A percentile compares a stretch with the other conserved stretches of the same genome.
phyloP scores from a whole-genome alignment of 2,888 invertebrate species.

The Quadroppia sp. region DNA sequence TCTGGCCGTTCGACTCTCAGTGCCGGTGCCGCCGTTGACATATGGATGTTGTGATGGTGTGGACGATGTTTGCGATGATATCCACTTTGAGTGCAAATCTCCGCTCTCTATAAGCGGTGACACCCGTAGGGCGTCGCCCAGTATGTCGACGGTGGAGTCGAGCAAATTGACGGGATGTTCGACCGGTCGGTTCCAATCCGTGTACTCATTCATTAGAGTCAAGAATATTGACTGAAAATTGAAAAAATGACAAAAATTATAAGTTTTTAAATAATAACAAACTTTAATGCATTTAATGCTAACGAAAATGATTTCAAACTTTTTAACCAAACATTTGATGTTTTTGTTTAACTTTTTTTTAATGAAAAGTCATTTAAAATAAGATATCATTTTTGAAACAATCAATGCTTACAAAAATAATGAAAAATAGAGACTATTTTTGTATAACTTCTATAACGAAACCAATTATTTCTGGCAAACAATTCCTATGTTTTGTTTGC shows the following conservation, averaged over 20 bases:
- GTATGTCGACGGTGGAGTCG: slow-evolving; percentile 75
- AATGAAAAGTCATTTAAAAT: no score
- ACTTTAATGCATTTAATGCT: no score
- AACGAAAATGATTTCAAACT: no score
- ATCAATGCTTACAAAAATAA: no score
- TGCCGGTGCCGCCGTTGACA: not conserved
- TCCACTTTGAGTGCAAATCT: slow-evolving; percentile 58
- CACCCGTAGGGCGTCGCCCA: slow-evolving; percentile 78
- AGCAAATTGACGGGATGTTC: slow-evolving; percentile 77
- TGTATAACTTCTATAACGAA: no score
- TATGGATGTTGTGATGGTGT: not conserved
- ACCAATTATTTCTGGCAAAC: no score
- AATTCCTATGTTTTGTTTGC: no score
- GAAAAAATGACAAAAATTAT: slow-evolving; percentile 7
- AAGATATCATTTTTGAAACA: no score
- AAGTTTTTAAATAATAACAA: no score
- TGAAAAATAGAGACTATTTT: no score
- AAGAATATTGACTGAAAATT: slow-evolving; percentile 58
- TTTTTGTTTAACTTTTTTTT: no score
- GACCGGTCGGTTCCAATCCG: slow-evolving; percentile 75
- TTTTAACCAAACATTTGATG: no score
- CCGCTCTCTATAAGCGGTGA: slow-evolving; percentile 63
- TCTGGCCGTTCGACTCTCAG: not conserved
- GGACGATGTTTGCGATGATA: not conserved
- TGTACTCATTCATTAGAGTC: slow-evolving; percentile 82